These are phyloP conservation scores for Autographa gamma DNA, from an alignment of 2,888 invertebrate genomes.

Conservation along the genomic window DNA sequence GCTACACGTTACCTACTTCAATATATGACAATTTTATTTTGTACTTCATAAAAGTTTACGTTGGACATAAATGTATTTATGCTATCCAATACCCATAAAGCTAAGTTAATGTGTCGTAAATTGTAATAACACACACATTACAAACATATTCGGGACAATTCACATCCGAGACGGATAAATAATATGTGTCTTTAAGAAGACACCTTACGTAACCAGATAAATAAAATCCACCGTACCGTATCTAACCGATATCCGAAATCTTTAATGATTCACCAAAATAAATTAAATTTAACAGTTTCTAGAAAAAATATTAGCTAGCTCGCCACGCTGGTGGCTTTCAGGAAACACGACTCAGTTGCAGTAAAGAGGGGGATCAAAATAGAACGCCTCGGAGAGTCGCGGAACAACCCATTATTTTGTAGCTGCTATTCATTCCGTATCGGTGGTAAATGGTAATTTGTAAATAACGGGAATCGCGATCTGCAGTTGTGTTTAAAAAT, in stretches of 20 bases:
- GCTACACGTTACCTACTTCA: background rate
- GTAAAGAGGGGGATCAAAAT: conserved; percentile 11
- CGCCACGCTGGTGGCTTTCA: conserved; percentile 19
- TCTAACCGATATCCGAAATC: too few species aligned
- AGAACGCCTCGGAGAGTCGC: conserved; percentile 15
- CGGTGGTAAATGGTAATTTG: background rate
- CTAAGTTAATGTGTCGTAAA: conserved; percentile 44
- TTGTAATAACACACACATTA: conserved; percentile 38
- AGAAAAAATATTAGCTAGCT: conserved; percentile 27
- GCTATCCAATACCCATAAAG: conserved; percentile 47
- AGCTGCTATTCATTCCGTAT: background rate
- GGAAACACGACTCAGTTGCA: conserved; percentile 14
- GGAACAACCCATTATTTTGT: background rate
- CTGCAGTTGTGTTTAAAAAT: too few species aligned
- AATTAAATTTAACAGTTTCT: background rate
- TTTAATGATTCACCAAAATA: too few species aligned
- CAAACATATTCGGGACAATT: conserved; percentile 28
- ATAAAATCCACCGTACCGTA: too few species aligned
- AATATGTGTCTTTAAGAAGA: conserved; percentile 18
- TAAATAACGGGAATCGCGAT: too few species aligned
- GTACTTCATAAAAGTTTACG: conserved; percentile 45
- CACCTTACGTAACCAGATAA: too few species aligned
- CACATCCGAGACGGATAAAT: conserved; percentile 28
- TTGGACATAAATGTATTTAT: conserved; percentile 45
- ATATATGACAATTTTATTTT: conserved; percentile 29